A percentile compares a stretch with the other conserved stretches of the same genome.
Evolutionary conservation across 2,888 invertebrate genomes (phyloP).

Genomic region (Eugnorisma glareosa): DNA sequence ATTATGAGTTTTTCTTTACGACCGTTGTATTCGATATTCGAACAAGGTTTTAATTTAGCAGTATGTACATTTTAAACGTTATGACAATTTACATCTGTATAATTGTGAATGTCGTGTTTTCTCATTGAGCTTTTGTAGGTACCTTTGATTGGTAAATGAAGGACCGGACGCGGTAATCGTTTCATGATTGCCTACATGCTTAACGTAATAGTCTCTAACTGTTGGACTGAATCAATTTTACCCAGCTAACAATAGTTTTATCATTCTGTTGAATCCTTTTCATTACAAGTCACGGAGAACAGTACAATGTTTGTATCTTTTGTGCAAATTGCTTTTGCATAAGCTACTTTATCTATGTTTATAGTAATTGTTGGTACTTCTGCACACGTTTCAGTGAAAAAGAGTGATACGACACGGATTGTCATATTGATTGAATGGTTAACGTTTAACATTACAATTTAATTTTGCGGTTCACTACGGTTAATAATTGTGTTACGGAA

Average conservation of each 20-base stretch:
- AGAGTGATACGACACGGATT: constrained; percentile 63
- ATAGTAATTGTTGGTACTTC: constrained; percentile 12
- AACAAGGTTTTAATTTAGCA: constrained; percentile 46
- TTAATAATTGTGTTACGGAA: constrained; percentile 74
- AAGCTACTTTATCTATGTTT: constrained; percentile 36
- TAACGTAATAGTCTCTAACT: constrained; percentile 82
- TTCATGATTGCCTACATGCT: constrained; percentile 85
- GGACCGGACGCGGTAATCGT: constrained; percentile 87
- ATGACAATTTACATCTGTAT: constrained; percentile 41
- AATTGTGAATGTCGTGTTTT: constrained; percentile 46
- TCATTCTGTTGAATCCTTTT: constrained; percentile 73
- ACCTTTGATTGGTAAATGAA: constrained; percentile 83
- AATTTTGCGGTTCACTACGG: constrained; percentile 80
- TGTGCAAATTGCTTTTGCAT: constrained; percentile 25
- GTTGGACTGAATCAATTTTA: constrained; percentile 81
- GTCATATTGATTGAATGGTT: constrained; percentile 68
- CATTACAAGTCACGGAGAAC: constrained; percentile 67
- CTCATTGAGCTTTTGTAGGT: constrained; percentile 68
- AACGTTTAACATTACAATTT: constrained; percentile 72
- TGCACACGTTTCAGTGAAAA: constrained; percentile 35
- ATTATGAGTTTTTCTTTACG: constrained; percentile 61
- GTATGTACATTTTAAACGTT: constrained; percentile 34
- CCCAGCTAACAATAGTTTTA: constrained; percentile 79
- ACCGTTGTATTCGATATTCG: constrained; percentile 43
- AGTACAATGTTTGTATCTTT: constrained; percentile 37